Conservation (phyloP, 1,140 invertebrate species). For the Aphidius gifuensis region DNA sequence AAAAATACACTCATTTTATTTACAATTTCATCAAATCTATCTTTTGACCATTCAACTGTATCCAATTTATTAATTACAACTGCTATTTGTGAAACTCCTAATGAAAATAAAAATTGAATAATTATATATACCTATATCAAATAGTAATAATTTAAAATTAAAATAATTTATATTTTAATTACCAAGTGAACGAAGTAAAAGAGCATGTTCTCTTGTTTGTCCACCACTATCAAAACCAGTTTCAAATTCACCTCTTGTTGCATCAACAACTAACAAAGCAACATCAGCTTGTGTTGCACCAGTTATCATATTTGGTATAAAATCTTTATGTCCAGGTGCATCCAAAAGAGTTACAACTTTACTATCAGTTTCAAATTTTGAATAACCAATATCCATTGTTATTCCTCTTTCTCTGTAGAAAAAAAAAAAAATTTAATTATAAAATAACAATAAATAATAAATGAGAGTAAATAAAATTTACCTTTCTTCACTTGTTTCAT, state of each 20-base stretch:
- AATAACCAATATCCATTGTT: slow-evolving; percentile 96
- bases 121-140: not conserved
- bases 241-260: slow-evolving; percentile 95
- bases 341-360: slow-evolving; percentile 87
- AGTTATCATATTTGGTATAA: slow-evolving; percentile 99
- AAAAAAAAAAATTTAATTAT: not conserved
- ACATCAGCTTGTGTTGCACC: slow-evolving; percentile 97
- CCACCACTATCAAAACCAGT: slow-evolving; percentile 97
- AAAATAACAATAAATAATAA: slow-evolving; percentile 20
- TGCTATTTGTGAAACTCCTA: slow-evolving; percentile 48
- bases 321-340: slow-evolving; percentile 97
- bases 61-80: slow-evolving; percentile 86
- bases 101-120: slow-evolving; percentile 8
- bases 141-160: slow-evolving; percentile 5
- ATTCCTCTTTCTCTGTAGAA: slow-evolving; percentile 72
- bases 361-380: slow-evolving; percentile 87
- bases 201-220: slow-evolving; percentile 95
- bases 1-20: slow-evolving; percentile 84
- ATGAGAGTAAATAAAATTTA: slow-evolving; percentile 39
- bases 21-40: slow-evolving; percentile 82
- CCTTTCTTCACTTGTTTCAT: slow-evolving; percentile 97
- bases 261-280: slow-evolving; percentile 93
- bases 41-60: slow-evolving; percentile 97
- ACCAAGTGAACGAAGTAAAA: slow-evolving; percentile 88
- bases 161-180: slow-evolving; percentile 17